Evolutionary conservation across 2,113 vertebrate species (phyloP), one percentile per base, ranked within the genome.

Genomic region (Bettongia penicillata): DNA sequence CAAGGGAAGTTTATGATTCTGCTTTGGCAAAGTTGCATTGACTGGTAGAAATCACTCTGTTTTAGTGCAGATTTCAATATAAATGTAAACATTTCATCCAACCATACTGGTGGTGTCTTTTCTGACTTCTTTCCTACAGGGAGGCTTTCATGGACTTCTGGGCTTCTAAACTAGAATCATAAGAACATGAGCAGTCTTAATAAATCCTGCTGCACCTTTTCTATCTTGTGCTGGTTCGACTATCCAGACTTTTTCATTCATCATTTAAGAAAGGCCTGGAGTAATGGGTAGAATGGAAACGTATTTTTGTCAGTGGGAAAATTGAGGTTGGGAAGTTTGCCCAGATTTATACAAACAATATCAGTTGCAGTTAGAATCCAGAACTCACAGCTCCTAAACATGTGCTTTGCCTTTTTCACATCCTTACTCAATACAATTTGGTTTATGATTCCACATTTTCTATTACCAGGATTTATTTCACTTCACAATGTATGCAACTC

Each of bases 1-100:
- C 97, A 93, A 0, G 0, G 53, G 55, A 90, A 93, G 95, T 26
- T 95, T 94, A 97, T 98, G 96, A 98, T 96, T 97, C 97, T 77
- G 98, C 98, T 98, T 98, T 98, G 98, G 98, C 98, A 96, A 98
- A 97, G 97, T 97, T 94, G 97, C 98, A 96, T 98, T 94, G 89
- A 97, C 98, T 95, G 97, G 98, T 98, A 98, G 98, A 97, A 93
- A 97, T 98, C 97, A 94, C 98, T 97, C 97, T 98, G 98, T 98
- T 97, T 94, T 98, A 98, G 98, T 98, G 98, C 97, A 93, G 98
- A 97, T 97, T 97, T 97, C 98, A 92, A 98, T 98, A 99, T 98
- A 99, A 99, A 99, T 97, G 97, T 98, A 97, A 97, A 95, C 98
- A 98, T 99, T 98, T 98, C 98, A 98, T 97, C 97, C 97, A 96